Evolutionary conservation across 2,888 invertebrate species (phyloP).

Genomic region (Drosophila buzzatii): DNA sequence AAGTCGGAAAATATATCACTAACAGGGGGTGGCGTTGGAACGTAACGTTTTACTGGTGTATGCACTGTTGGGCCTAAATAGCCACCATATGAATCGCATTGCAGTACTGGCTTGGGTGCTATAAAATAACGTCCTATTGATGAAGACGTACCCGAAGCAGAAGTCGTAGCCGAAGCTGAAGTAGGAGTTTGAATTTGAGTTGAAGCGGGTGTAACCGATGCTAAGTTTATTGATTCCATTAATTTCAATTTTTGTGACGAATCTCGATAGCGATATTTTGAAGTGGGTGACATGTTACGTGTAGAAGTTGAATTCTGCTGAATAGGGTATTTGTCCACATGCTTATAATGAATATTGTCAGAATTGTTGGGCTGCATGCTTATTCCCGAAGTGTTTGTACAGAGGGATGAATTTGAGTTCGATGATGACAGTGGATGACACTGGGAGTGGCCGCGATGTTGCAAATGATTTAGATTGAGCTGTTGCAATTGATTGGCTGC

Average conservation of each 20-base stretch:
- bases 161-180: constrained; percentile 21
- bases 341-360: constrained; percentile 32
- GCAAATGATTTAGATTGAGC: constrained; percentile 46
- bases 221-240: constrained; percentile 27
- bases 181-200: constrained; percentile 11
- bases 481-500: constrained; percentile 36
- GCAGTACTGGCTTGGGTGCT: constrained; percentile 64
- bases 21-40: constrained; percentile 85
- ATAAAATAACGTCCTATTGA: constrained; percentile 49
- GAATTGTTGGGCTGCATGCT: constrained; percentile 30
- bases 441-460: constrained; percentile 36
- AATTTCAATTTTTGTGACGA: constrained; percentile 44
- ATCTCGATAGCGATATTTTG: constrained; percentile 83
- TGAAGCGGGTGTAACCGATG: constrained; percentile 16
- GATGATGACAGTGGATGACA: constrained; percentile 42
- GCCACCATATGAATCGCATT: constrained; percentile 79
- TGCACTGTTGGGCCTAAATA: constrained; percentile 85
- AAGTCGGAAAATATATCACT: constrained; percentile 70
- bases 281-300: constrained; percentile 83
- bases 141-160: constrained; percentile 20
- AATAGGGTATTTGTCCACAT: constrained; percentile 20
- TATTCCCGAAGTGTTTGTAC: constrained; percentile 35
- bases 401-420: constrained; percentile 53
- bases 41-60: constrained; percentile 85
- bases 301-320: constrained; percentile 47